phyloP scores from a whole-genome alignment of 1,140 invertebrate species.

The Lepidurus arcticus region DNA sequence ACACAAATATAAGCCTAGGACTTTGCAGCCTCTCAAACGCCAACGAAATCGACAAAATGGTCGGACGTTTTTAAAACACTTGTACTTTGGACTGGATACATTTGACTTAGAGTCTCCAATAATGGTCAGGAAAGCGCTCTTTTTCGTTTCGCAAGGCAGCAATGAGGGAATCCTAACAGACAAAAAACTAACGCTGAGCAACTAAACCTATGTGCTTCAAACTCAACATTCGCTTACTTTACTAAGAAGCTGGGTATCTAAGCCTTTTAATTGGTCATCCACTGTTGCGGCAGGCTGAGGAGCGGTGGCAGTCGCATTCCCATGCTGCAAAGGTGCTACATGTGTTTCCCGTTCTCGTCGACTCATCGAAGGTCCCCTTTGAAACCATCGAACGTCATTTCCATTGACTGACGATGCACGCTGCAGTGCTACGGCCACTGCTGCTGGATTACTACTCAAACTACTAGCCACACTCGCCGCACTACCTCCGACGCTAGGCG shows the following conservation, averaged over 20 bases:
- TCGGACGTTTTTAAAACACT: not conserved
- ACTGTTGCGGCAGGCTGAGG: slow-evolving; percentile 25
- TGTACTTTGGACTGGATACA: slow-evolving; percentile 19
- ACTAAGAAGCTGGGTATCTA: slow-evolving; percentile 27
- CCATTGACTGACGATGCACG: not conserved
- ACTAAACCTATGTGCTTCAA: slow-evolving; percentile 5
- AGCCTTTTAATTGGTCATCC: slow-evolving; percentile 29
- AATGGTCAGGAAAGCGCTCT: slow-evolving; percentile 73
- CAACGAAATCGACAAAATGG: too few species aligned
- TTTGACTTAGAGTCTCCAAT: slow-evolving; percentile 48
- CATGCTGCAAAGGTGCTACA: slow-evolving; percentile 15
- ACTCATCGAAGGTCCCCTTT: not conserved
- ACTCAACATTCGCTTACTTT: slow-evolving; percentile 27
- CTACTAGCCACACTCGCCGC: slow-evolving; percentile 32
- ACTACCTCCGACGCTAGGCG: slow-evolving; percentile 30
- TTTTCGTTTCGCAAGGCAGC: slow-evolving; percentile 70
- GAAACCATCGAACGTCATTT: not conserved
- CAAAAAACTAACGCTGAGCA: slow-evolving; percentile 30
- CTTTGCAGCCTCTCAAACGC: too few species aligned
- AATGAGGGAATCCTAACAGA: slow-evolving; percentile 62
- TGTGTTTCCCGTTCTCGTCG: not conserved
- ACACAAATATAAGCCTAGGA: too few species aligned
- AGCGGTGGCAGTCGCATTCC: slow-evolving; percentile 10
- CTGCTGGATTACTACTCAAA: slow-evolving; percentile 5
- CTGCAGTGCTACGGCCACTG: not conserved